Base-by-base conservation (phyloP, 2,888 invertebrate species). In the Acleris sparsana region DNA sequence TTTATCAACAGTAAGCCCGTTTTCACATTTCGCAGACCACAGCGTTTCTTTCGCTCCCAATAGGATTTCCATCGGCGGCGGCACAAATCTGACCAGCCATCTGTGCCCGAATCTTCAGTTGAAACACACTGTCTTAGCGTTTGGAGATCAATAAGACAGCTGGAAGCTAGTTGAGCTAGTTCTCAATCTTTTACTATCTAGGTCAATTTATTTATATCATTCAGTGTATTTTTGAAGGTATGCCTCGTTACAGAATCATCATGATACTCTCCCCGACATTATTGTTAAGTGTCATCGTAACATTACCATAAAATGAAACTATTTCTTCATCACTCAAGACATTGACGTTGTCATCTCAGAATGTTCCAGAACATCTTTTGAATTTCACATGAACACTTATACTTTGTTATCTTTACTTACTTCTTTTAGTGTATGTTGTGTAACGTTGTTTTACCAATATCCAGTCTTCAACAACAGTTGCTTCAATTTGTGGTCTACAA, bases 1-100 rank as follows among this genome's bases (percentile, higher is more conserved):
- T 85, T 80, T 82, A 83, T 80, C 76, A 79, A 71, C 77, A 71
- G 75, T 83, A 84, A 87, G 84, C 81, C 80, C 82, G 79, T 86
- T 82, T 82, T 79, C 78, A 75, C 75, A 78, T 79, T 77, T 76
- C 75, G 77, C 73, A 76, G 80, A 80, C 82, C 79, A 72, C 78
- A 82, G 81, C 76, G 72, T 77, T 83, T 83, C 81, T 82, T 80
- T 79, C 77, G 80, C 75, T 77, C 79, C 82, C 86, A 88, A 90
- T 89, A 85, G 89, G 87, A 89, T 91, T 88, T 86, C 75, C 83
- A 83, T 83, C 80, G 71, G 73, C 80, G 71, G 73, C 80, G 75
- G 79, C 80, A 80, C 78, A 84, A 87, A 90, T 89, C 89, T 87
- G 83, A 80, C 76, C 80, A 74, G 77, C 88, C 89, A 90, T 89